Percentiles rank a stretch among this genome's conserved stretches.
Conservation (phyloP, 2,113 vertebrate species). For the Nothocercus nigrocapillus region DNA sequence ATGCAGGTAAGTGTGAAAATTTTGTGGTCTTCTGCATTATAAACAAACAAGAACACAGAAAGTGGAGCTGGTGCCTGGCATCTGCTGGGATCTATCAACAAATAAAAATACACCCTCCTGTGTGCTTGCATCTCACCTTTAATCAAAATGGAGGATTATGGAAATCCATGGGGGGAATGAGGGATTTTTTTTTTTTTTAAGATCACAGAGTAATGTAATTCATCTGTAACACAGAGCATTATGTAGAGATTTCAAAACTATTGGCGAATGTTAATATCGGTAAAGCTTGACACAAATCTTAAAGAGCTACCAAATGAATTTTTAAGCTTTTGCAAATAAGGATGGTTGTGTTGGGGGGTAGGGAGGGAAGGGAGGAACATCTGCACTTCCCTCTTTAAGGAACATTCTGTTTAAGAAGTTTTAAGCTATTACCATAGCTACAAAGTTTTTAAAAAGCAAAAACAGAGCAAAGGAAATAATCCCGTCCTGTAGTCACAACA, state of each 20-base stretch:
- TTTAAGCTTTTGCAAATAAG: conserved; percentile 53
- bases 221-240: conserved; percentile 4
- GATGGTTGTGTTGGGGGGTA: not conserved
- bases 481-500: not conserved
- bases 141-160: conserved; percentile 7
- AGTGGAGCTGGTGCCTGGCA: not conserved
- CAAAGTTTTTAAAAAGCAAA: conserved; percentile 29
- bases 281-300: conserved; percentile 29
- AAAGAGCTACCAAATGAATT: conserved; percentile 38
- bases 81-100: not conserved
- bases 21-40: not conserved
- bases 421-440: not conserved
- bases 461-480: not conserved
- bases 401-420: not conserved
- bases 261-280: conserved; percentile 45
- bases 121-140: conserved; percentile 34
- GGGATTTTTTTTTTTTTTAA: not conserved
- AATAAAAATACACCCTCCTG: not conserved
- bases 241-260: conserved; percentile 49
- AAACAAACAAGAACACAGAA: not conserved
- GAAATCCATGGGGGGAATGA: not conserved
- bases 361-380: not conserved
- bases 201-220: not conserved
- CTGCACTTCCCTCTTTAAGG: conserved; percentile 28
- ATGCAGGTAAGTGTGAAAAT: not conserved